Base-by-base conservation (phyloP, 2,888 invertebrate species). In the Bugulina stolonifera region DNA sequence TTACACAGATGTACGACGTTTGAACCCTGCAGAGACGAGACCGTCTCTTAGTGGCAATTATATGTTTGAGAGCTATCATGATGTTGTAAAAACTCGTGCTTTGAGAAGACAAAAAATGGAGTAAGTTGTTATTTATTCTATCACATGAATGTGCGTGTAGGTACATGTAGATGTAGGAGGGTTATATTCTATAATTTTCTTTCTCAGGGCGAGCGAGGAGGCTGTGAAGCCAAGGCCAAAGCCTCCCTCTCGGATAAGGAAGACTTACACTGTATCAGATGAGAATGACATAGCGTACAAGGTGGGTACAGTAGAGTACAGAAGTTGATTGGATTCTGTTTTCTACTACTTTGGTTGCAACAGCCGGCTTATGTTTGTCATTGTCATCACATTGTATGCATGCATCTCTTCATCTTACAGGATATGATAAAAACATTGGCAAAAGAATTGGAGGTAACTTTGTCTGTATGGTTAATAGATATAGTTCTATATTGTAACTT, bases 61-160 rank as follows among this genome's bases (percentile, higher is more conserved):
- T 55, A 82, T 82, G 81, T 82, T 80, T 73, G 80, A 81, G 3
- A 80, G 80, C 76, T 82, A 78, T 76, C 77, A 79, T n/a, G 79
- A 80, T 57, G 78, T 82, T 14, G 77, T 76, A 69, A 76, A 76
- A 71, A 73, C 77, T 69, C 74, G 81, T 64, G 78, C 76, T 74
- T 77, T 78, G 71, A 74, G 80, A 72, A 76, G 79, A 73, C 73
- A 76, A 73, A 78, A 78, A 54, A 58, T 70, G 70, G 70, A 54
- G 70, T 70, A 70, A 70, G 70, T 70, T 18, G 27, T 22, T 5
- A 57, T n/a, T n/a, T n/a, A n/a, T n/a, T n/a, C n/a, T n/a, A n/a
- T n/a, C n/a, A n/a, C n/a, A n/a, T n/a, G n/a, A n/a, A n/a, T n/a
- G n/a, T n/a, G n/a, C n/a, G n/a, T n/a, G n/a, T n/a, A n/a, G n/a